phyloP scores from a whole-genome alignment of 2,113 vertebrate species.

The Antigone vipio region DNA sequence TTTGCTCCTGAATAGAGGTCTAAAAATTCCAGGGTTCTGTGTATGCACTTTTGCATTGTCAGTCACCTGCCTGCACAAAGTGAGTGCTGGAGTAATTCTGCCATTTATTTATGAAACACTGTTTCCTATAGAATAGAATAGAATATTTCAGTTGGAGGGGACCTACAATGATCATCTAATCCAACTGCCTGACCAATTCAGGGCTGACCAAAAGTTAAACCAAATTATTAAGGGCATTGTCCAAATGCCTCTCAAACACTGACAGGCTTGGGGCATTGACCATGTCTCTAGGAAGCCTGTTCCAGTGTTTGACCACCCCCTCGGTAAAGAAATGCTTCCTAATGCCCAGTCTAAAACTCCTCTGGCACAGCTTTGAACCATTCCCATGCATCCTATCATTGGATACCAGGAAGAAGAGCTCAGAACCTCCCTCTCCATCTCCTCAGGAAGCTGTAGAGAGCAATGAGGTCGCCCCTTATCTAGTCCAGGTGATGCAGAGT shows the following conservation, averaged over 20 bases:
- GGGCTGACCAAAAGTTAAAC: background rate
- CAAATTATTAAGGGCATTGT: background rate
- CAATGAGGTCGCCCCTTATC: rapidly evolving
- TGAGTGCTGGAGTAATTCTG: background rate
- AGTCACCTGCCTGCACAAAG: background rate
- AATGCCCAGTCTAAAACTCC: background rate
- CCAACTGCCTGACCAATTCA: background rate
- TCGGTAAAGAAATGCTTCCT: background rate
- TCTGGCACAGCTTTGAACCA: background rate
- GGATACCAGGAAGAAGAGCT: background rate
- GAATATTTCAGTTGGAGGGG: background rate
- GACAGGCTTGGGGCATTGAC: background rate
- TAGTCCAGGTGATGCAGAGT: background rate
- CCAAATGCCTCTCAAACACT: background rate
- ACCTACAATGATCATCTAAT: background rate
- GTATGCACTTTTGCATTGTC: background rate
- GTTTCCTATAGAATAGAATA: background rate
- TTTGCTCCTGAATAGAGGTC: background rate
- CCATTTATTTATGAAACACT: background rate
- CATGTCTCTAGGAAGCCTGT: background rate
- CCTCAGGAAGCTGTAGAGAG: background rate
- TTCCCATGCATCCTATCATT: rapidly evolving
- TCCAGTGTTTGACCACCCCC: background rate
- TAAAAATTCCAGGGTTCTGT: background rate
- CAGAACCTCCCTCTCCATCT: background rate